Base-by-base conservation (phyloP, 2,797 vertebrate genomes). In the Hydrolagus colliei region DNA sequence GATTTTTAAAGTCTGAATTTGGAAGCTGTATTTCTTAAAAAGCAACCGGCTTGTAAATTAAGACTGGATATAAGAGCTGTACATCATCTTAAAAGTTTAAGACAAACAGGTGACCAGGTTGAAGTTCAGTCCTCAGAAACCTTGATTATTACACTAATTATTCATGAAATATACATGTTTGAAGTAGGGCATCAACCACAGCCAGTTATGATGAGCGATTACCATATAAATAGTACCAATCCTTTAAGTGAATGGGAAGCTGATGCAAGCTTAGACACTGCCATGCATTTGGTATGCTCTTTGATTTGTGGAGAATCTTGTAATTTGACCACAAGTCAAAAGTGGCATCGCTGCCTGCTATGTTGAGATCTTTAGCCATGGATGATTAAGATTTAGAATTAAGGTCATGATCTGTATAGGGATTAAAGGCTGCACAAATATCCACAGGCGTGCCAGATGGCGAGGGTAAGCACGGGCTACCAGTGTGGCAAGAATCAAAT, bases 291-390 rank as follows among this genome's bases (percentile, higher is more conserved):
- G 63, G 65, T n/a, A 12, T 10, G 32, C 1, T 32, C 35, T 82
- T 84, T 84, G 79, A 84, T 71, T 68, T 52, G 65, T 61, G 52
- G 32, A 35, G 41, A 32, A 27, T 32, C 27, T 62, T 65, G 77
- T 27, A 80, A 35, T 35, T 41, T 68, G 9, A 20, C 1, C 35
- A 41, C 79, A 67, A 14, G 59, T 35, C 12, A 63, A 32, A 16
- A 80, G 18, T 18, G 22, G 61, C 35, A 52, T 71, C 68, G 18
- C 32, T 41, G 16, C 68, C 16, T 52, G 79, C 32, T 22, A 84
- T 27, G 27, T 84, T 84, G 65, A 71, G 79, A 71, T 71, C 79
- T 84, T 84, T 71, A 84, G 67, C 75, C 79, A 52, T 35, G 68
- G 65, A 84, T 11, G 79, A 71, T 84, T 41, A 84, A 71, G 79